These are phyloP conservation scores for Maniola jurtina DNA, from an alignment of 1,140 invertebrate genomes.

Conservation along the genomic window DNA sequence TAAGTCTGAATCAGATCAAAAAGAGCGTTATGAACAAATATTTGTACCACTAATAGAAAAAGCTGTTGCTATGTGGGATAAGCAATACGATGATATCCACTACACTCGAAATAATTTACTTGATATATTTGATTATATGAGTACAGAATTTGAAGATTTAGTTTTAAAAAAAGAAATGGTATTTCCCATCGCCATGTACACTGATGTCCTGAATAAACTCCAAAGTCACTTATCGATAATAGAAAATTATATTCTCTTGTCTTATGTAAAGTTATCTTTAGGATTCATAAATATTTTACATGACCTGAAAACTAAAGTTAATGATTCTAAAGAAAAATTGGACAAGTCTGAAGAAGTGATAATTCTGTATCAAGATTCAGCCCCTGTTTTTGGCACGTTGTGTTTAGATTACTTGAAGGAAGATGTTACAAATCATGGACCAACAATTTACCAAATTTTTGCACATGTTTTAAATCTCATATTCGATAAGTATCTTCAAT, in stretches of 20 bases:
- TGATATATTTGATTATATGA: slow-evolving; percentile 23
- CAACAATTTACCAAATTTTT: slow-evolving; percentile 40
- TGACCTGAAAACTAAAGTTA: slow-evolving; percentile 6
- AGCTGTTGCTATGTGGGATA: slow-evolving; percentile 34
- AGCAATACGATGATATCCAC: slow-evolving; percentile 17
- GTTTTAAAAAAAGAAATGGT: slow-evolving; percentile 35
- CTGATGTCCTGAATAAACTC: slow-evolving; percentile 33
- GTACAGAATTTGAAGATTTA: slow-evolving; percentile 15
- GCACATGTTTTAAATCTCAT: slow-evolving; percentile 23
- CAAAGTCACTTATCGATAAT: slow-evolving; percentile 31
- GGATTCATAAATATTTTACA: slow-evolving; percentile 33
- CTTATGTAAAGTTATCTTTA: slow-evolving; percentile 35
- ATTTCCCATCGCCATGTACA: slow-evolving; percentile 38
- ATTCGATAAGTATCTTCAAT: slow-evolving; percentile 13
- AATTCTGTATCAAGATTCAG: neutral
- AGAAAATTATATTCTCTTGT: slow-evolving; percentile 41
- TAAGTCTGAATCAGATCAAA: slow-evolving; percentile 27
- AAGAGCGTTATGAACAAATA: slow-evolving; percentile 34
- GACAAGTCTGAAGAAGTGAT: neutral
- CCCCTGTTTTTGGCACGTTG: slow-evolving; percentile 29
- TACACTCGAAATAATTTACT: slow-evolving; percentile 28
- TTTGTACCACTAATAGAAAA: slow-evolving; percentile 40
- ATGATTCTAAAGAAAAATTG: neutral
- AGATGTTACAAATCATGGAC: slow-evolving; percentile 36
- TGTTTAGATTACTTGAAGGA: slow-evolving; percentile 38